These are phyloP conservation scores for Antheraea assamensis DNA, from an alignment of 2,888 invertebrate genomes.

Conservation along the genomic window DNA sequence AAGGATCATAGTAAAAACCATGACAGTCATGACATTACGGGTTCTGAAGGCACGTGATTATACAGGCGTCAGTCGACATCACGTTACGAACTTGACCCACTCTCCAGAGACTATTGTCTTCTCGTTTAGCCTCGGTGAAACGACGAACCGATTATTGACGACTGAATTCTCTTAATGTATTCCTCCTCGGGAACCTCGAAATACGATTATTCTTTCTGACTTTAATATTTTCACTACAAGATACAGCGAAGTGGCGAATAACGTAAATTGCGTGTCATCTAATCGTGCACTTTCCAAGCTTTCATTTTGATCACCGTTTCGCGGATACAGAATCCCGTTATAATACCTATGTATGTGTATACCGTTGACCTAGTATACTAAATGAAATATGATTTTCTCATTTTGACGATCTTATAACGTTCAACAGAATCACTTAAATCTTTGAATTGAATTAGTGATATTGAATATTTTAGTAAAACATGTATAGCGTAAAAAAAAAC, in stretches of 20 bases:
- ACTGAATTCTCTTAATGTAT: constrained; percentile 45
- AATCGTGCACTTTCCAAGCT: constrained; percentile 75
- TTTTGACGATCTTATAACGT: constrained; percentile 38
- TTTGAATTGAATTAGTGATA: neutral
- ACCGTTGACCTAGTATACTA: constrained; percentile 65
- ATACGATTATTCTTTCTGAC: constrained; percentile 41
- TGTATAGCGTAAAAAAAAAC: neutral
- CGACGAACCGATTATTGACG: constrained; percentile 42
- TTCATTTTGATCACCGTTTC: constrained; percentile 67
- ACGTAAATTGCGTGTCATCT: constrained; percentile 49
- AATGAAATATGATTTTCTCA: constrained; percentile 56
- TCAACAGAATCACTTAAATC: neutral
- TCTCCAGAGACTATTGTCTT: constrained; percentile 73
- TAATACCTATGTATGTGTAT: constrained; percentile 30
- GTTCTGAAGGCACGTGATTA: constrained; percentile 50
- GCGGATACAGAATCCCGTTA: constrained; percentile 67
- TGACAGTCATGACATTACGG: constrained; percentile 21
- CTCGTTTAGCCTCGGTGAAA: constrained; percentile 56
- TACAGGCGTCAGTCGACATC: constrained; percentile 50
- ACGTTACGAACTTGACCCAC: constrained; percentile 76
- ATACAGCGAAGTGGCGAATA: constrained; percentile 20
- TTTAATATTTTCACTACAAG: constrained; percentile 28
- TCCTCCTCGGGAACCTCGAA: constrained; percentile 37
- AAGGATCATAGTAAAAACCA: constrained; percentile 6
- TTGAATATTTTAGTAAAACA: neutral